Evolutionary conservation across 2,888 invertebrate genomes (phyloP), one percentile per base, ranked within the genome.

Genomic region (Syrphus vitripennis): DNA sequence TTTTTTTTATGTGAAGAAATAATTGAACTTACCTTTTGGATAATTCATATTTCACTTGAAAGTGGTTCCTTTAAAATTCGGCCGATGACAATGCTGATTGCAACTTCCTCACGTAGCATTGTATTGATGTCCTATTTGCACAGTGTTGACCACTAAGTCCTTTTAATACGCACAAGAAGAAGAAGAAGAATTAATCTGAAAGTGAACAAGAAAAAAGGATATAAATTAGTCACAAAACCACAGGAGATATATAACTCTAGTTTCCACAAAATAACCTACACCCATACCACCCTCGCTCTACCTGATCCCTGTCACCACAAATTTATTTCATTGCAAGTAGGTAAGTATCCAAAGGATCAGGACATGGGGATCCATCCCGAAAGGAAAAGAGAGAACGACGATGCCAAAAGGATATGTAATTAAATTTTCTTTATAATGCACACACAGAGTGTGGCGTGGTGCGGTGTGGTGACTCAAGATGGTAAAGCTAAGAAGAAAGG

Each of bases 21-120:
- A 26, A 7, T 21, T 37, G 7, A 40, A 91, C 91, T 91, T 88
- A 92, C 91, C 92, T 90, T 91, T 91, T 89, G 91, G 90, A 90
- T 91, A 92, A 90, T 90, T 91, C 91, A 91, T 91, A 90, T 89
- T 91, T 89, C 70, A 70, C 84, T 86, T 59, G 72, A 74, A 70
- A 86, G 72, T 78, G 86, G 77, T 86, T 86, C 57, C 72, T 82
- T 86, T 34, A 77, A 78, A 74, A 63, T 42, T 65, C 69, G 72
- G 74, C 72, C 72, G 70, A 63, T 69, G 63, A 70, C 72, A 77
- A 70, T 86, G n/a, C n/a, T n/a, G 67, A 42, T 67, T 42, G 48
- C 34, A 55, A 55, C 77, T 70, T 37, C 59, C 37, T 45, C 81
- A 82, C 77, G 82, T 65, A 69, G 82, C 86, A 86, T 86, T 82